Base-by-base conservation (phyloP, 2,888 invertebrate species). In the Erpobdella octoculata region DNA sequence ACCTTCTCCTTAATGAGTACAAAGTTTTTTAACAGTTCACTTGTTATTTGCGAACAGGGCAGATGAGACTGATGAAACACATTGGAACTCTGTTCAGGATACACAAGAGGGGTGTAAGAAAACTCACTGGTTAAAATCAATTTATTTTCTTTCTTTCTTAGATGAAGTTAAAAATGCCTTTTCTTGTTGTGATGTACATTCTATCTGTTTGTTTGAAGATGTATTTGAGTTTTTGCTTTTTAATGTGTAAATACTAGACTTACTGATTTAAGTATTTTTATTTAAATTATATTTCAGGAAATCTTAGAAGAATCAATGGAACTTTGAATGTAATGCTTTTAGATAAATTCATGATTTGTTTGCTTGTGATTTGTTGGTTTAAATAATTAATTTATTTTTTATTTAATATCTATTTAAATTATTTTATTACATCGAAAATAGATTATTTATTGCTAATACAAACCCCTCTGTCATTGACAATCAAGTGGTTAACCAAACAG, bases 271-370 rank as follows among this genome's bases (percentile, higher is more conserved):
- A 18, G 53, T 53, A 8, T 53, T 53, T 25, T 25, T n/a, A 12
- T 53, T n/a, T 9, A 33, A n/a, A n/a, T 15, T 6, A 62, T 18
- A 5, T 21, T 4, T 28, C 62, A 62, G 69, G 69, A 41, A 69
- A 69, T n/a, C 58, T 69, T 21, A 69, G 58, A 21, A 53, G 46
- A 28, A 58, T 69, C 33, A 69, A 69, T 33, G 5, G 58, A 2
- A 58, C 33, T 31, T 58, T 69, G 12, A 69, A 69, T 21, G 69
- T 69, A 35, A 35, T 31, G 12, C 1, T 28, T 41, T n/a, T n/a
- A n/a, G n/a, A n/a, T n/a, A n/a, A n/a, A 46, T 3, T n/a, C 46
- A 46, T 18, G 18, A 2, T 46, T 46, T 21, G 21, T 53, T 53
- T 53, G 48, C 2, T 48, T 18, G 48, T 48, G 53, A 53, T 53